These are phyloP conservation scores for Caranx melampygus DNA, from an alignment of 2,113 vertebrate species.

Conservation along the genomic window DNA sequence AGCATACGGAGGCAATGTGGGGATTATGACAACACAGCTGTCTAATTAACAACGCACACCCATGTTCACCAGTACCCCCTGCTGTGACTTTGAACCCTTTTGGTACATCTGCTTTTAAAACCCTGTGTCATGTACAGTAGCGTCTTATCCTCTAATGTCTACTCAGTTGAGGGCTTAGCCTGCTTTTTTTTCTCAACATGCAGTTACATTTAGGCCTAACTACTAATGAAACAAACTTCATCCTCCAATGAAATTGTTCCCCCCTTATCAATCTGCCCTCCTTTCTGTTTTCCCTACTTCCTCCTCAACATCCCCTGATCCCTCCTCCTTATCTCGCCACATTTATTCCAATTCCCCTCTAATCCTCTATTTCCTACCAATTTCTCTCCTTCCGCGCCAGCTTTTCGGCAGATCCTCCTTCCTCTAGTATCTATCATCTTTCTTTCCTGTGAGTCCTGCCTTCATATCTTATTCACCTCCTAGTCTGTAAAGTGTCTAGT, in stretches of 20 bases:
- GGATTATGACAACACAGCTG: constrained; percentile 40
- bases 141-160: constrained; percentile 17
- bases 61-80: constrained; percentile 18
- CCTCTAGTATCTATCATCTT: background rate
- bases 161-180: constrained; percentile 21
- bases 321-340: background rate
- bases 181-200: constrained; percentile 36
- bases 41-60: constrained; percentile 42
- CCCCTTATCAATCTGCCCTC: background rate
- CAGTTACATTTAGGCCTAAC: constrained; percentile 22
- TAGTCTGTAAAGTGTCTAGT: background rate
- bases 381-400: background rate
- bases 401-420: background rate
- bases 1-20: constrained; percentile 9
- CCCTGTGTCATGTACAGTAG: constrained; percentile 13
- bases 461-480: background rate
- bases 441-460: background rate
- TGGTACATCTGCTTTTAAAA: constrained; percentile 24
- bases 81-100: constrained; percentile 19
- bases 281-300: constrained; percentile 1
- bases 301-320: background rate
- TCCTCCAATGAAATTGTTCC: background rate
- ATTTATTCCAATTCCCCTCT: background rate
- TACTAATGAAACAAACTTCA: constrained; percentile 40
- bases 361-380: background rate